Base-by-base conservation (phyloP, 1,140 invertebrate species). In the Dendrolimus kikuchii region DNA sequence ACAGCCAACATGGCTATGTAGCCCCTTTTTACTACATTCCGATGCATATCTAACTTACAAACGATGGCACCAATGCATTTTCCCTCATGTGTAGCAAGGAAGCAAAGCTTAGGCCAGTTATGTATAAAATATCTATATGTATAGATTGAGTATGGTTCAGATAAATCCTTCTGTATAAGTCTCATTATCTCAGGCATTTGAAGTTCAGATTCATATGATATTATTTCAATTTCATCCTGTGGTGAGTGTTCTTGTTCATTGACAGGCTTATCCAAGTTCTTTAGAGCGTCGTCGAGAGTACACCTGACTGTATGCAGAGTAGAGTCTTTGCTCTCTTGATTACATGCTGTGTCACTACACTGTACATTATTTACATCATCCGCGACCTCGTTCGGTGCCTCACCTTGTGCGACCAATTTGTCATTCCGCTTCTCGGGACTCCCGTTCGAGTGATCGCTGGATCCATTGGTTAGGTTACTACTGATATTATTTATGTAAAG, bases 81-180 rank as follows among this genome's bases (percentile, higher is more conserved):
- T 48, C 92, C 91, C 64, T 91, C 92, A 88, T 95, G 91, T 90
- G 95, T 94, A 64, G 95, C 95, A 89, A 99, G 89, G 89, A 99
- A 98, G 88, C 98, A 99, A 56, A 99, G 89, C 89, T 99, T 96
- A 82, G 98, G 98, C 98, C 98, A 99, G 88, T 99, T 99, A 85
- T 99, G 97, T 85, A 99, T 99, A 90, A 99, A 99, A 91, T 99
- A 99, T 90, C 98, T 93, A 90, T 99, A 99, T 41, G 98, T 99
- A 87, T 99, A 99, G 89, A 99, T 99, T 57, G 98, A 99, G 90
- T 99, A 99, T 38, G 98, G 98, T 92, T 99, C 98, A 59, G 98
- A 99, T 61, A 99, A 90, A 89, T 99, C 98, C 84, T 98, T 98
- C 78, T 99, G 97, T 80, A 99, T 99, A 71, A 99, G 92, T 90